A percentile compares a stretch with the other conserved stretches of the same genome.
phyloP scores from a whole-genome alignment of 2,113 vertebrate species.

The Calidris pygmaea region DNA sequence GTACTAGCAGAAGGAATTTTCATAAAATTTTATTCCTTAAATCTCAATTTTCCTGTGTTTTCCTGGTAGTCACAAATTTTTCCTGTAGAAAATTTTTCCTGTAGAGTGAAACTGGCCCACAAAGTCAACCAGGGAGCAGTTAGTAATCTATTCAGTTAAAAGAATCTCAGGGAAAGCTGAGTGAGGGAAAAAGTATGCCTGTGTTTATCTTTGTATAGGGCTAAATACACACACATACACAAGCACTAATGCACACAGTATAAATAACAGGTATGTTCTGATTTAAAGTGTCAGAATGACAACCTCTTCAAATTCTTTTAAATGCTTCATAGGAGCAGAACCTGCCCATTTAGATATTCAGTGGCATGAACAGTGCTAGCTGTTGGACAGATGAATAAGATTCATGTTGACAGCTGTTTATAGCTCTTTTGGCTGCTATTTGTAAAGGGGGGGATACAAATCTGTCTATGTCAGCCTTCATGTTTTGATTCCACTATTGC shows the following conservation, averaged over 20 bases:
- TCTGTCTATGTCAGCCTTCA: background rate
- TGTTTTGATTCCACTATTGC: constrained; percentile 10
- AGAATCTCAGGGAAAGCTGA: background rate
- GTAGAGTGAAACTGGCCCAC: background rate
- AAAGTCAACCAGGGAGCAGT: background rate
- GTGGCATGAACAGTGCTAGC: constrained; percentile 43
- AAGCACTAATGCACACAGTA: background rate
- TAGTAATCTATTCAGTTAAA: background rate
- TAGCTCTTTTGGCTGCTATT: constrained; percentile 44
- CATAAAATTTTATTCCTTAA: background rate
- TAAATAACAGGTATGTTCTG: constrained; percentile 22
- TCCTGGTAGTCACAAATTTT: background rate
- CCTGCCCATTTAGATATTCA: constrained; percentile 50
- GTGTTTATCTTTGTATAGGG: background rate
- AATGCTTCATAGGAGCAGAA: constrained; percentile 21
- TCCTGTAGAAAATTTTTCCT: fast-evolving
- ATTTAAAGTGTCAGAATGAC: constrained; percentile 35
- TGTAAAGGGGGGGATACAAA: constrained; percentile 5
- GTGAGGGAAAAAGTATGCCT: background rate
- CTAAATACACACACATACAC: background rate
- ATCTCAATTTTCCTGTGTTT: background rate
- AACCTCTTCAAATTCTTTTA: constrained; percentile 31
- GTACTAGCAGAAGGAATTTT: background rate
- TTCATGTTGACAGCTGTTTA: constrained; percentile 51
- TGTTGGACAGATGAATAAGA: constrained; percentile 33